Conservation (phyloP, 1,140 invertebrate genomes). For the Homalodisca vitripennis region DNA sequence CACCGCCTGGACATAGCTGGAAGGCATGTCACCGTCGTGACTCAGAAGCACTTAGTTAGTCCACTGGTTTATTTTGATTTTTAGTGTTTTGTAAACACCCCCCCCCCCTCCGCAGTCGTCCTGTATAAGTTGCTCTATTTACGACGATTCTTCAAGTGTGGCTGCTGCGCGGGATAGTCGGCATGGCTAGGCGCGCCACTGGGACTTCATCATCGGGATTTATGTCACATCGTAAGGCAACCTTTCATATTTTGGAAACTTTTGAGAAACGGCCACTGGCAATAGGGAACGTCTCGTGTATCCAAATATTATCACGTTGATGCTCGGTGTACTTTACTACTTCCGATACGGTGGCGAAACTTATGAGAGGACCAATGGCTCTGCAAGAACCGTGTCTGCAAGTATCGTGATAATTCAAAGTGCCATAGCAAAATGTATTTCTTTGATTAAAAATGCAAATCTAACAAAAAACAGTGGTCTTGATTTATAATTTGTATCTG, state of each 20-base stretch:
- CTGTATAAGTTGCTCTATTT: not conserved
- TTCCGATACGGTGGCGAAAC: too few relatives aligned
- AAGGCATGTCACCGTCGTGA: too few relatives aligned
- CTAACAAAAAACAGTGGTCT: too few relatives aligned
- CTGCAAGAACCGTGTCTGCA: too few relatives aligned
- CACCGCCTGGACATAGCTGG: too few relatives aligned
- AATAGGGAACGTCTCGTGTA: not conserved
- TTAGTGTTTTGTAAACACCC: not conserved
- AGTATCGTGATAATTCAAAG: too few relatives aligned
- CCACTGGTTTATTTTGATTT: conserved; percentile 11
- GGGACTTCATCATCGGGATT: not conserved
- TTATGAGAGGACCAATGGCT: too few relatives aligned
- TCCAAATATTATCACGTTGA: not conserved
- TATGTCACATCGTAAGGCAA: not conserved
- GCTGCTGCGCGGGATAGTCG: not conserved
- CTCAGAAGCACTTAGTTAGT: too few relatives aligned
- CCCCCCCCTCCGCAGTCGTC: not conserved
- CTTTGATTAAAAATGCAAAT: too few relatives aligned
- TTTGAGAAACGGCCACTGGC: not conserved
- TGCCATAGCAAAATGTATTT: too few relatives aligned
- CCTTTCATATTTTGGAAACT: not conserved
- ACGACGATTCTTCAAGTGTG: not conserved
- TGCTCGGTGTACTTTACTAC: too few relatives aligned
- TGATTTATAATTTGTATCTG: too few relatives aligned
- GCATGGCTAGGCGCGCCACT: not conserved